These are phyloP conservation scores for Spilogale gracilis DNA, from an alignment of 2,113 vertebrate genomes.

Conservation along the genomic window DNA sequence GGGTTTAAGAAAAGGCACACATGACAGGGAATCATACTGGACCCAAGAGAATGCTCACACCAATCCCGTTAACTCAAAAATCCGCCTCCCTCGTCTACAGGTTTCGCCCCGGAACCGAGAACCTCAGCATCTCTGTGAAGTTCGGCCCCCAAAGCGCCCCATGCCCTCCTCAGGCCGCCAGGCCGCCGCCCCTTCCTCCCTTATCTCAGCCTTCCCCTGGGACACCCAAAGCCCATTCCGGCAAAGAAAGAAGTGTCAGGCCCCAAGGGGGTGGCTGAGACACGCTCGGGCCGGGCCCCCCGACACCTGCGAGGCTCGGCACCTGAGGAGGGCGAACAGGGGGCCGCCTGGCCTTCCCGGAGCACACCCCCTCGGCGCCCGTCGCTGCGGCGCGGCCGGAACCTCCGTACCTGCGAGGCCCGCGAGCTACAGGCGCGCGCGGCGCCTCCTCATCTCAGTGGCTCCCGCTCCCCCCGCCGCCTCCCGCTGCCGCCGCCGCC, in stretches of 20 bases:
- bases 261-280: background rate
- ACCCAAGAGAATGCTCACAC: background rate
- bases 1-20: background rate
- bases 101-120: background rate
- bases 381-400: constrained; percentile 57
- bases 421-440: constrained; percentile 83
- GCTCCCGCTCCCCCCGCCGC: constrained; percentile 80
- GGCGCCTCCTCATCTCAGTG: constrained; percentile 82
- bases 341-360: constrained; percentile 55
- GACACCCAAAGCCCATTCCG: background rate
- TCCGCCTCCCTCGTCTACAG: constrained; percentile 13
- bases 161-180: constrained; percentile 60
- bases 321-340: constrained; percentile 58
- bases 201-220: background rate
- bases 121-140: background rate
- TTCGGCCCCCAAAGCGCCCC: constrained; percentile 32
- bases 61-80: constrained; percentile 33
- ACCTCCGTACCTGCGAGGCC: constrained; percentile 80
- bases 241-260: constrained; percentile 19
- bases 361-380: constrained; percentile 73
- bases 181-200: constrained; percentile 66
- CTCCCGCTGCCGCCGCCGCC: constrained; percentile 72
- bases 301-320: constrained; percentile 68
- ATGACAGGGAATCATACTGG: background rate
- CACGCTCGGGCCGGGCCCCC: background rate